Evolutionary conservation across 2,113 vertebrate genomes (phyloP).

Genomic region (Erythrocercus mccallii): DNA sequence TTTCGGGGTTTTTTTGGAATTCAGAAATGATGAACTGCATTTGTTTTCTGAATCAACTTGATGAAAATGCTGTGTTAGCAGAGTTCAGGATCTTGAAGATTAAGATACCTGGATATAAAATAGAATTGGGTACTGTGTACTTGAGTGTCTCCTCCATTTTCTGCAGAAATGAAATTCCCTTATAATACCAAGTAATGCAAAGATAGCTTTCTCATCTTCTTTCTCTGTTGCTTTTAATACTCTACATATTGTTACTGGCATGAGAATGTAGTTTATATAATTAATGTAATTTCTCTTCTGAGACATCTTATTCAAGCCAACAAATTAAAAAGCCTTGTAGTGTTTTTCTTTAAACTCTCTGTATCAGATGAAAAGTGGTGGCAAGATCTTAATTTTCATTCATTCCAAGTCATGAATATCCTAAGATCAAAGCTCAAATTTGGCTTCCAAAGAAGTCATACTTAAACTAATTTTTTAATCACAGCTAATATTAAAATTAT

Average conservation of each 20-base stretch:
- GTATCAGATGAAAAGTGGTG: slow-evolving; percentile 2
- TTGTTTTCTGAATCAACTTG: background rate
- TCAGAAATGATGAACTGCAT: background rate
- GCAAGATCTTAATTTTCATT: slow-evolving; percentile 29
- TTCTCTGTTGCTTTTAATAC: background rate
- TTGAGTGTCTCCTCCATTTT: background rate
- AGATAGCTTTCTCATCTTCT: background rate
- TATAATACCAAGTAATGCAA: background rate
- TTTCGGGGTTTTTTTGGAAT: background rate
- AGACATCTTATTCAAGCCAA: background rate
- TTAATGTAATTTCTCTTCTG: background rate
- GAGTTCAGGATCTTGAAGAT: background rate
- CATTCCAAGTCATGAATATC: background rate
- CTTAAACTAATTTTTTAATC: slow-evolving; percentile 1
- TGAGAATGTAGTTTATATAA: background rate
- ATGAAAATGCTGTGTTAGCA: background rate
- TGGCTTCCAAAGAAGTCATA: slow-evolving; percentile 9
- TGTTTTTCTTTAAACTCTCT: background rate
- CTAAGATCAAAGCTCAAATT: slow-evolving; percentile 31
- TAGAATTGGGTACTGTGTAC: background rate
- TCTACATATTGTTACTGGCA: background rate
- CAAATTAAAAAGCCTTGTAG: background rate
- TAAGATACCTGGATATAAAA: background rate
- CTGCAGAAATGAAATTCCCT: background rate
- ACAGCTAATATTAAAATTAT: background rate